Base-by-base conservation (phyloP, 1,140 invertebrate genomes). In the Formica selysi region DNA sequence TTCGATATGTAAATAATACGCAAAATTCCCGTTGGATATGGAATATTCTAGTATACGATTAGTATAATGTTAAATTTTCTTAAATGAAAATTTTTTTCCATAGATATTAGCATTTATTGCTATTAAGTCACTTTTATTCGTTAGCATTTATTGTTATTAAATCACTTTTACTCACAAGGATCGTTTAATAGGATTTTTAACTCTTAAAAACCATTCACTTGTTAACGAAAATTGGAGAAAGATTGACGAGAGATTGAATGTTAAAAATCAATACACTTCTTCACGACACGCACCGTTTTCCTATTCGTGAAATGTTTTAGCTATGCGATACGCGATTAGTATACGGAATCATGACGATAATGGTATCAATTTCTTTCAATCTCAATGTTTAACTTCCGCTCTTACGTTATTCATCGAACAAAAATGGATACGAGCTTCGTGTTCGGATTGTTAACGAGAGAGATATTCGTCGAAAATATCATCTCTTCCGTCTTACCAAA, bases 341-440 rank as follows among this genome's bases (percentile, higher is more conserved):
- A 73, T 73, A 83, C 68, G 67, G 54, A 7, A 83, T 59, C 54
- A 32, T 51, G 68, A 59, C 51, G 54, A 68, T 83, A 83, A 83
- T 83, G 38, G 38, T 73, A 83, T 81, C 68, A 83, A 83, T 83
- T 70, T 41, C 54, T 61, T 81, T 83, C 79, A 26, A 62, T 83
- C 68, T 61, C 68, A 36, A 73, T 54, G 54, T 83, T 83, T 74
- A 71, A 73, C 79, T 83, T 83, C 68, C 79, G 68, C 68, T 83
- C 29, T 83, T 83, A 62, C 68, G 38, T 83, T 57, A 83, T 83
- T 83, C 68, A 13, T 4, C 54, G 68, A 74, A 6, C 51, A 83
- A 83, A 73, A 73, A 61, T 83, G 68, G 79, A 83, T 61, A 61
- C 67, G 38, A 83, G 54, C 38, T 83, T 83, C 68, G 79, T 83